These are phyloP conservation scores for Mythimna lalbum DNA, from an alignment of 2,888 invertebrate genomes.

Conservation along the genomic window DNA sequence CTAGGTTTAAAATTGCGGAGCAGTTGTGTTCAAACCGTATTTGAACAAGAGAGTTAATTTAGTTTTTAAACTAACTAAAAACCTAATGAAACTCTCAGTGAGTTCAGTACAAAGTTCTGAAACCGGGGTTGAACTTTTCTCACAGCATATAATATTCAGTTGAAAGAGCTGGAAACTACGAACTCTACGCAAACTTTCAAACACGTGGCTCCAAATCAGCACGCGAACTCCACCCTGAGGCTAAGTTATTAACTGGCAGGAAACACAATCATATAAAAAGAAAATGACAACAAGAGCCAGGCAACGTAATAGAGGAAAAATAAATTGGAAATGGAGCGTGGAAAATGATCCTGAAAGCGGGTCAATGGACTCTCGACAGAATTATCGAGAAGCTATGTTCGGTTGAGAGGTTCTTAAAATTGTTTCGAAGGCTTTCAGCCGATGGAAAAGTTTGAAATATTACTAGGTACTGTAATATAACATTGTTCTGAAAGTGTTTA, in stretches of 20 bases:
- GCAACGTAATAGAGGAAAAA: constrained; percentile 55
- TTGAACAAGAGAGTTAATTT: neutral
- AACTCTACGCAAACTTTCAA: constrained; percentile 8
- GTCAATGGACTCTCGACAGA: constrained; percentile 56
- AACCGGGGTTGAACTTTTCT: constrained; percentile 20
- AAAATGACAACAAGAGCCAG: constrained; percentile 58
- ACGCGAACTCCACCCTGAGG: constrained; percentile 1
- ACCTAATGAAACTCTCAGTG: neutral
- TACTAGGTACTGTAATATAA: constrained; percentile 25
- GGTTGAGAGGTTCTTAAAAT: constrained; percentile 26
- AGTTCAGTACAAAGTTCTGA: constrained; percentile 13
- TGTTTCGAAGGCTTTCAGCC: constrained; percentile 31
- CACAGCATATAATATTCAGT: constrained; percentile 27
- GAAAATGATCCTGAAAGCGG: constrained; percentile 47
- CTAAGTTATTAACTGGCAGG: constrained; percentile 19
- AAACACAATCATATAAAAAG: constrained; percentile 53
- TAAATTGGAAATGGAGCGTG: constrained; percentile 60
- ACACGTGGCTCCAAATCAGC: constrained; percentile 25
- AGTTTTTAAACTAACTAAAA: neutral
- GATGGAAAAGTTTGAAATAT: constrained; percentile 22
- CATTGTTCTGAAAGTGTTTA: constrained; percentile 32
- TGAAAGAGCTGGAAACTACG: constrained; percentile 29
- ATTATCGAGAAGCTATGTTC: constrained; percentile 41
- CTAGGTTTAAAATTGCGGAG: neutral
- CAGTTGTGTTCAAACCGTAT: neutral